Evolutionary conservation across 1,140 invertebrate genomes (phyloP).

Genomic region (Drosophila lowei): DNA sequence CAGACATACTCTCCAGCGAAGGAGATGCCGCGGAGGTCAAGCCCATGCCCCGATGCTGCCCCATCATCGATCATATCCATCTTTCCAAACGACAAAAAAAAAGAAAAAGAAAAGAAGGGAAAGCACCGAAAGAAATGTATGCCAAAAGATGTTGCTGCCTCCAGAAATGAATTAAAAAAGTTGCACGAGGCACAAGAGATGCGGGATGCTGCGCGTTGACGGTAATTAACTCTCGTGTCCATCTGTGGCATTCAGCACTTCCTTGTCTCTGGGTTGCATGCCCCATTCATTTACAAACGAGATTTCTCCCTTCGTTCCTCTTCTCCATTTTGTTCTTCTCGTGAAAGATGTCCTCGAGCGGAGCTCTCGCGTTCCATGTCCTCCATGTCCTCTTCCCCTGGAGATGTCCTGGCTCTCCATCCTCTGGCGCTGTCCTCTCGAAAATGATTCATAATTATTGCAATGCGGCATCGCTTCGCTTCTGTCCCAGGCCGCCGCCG

Average conservation of each 20-base stretch:
- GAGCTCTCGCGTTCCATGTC: too few species aligned
- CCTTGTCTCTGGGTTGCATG: background rate
- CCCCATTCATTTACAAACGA: background rate
- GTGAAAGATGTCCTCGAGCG: too few species aligned
- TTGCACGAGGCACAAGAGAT: conserved; percentile 17
- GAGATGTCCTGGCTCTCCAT: conserved; percentile 23
- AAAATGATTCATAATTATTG: conserved; percentile 80
- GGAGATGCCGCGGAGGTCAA: conserved; percentile 55
- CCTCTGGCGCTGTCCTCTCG: background rate
- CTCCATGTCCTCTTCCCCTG: background rate
- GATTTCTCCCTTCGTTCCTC: background rate
- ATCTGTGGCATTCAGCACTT: background rate
- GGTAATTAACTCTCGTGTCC: conserved; percentile 62
- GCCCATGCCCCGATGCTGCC: conserved; percentile 8
- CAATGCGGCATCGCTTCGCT: conserved; percentile 67
- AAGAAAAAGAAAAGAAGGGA: background rate
- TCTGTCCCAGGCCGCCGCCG: too few species aligned
- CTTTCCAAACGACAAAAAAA: conserved; percentile 7
- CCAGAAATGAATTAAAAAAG: conserved; percentile 71
- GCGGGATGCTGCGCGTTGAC: conserved; percentile 27
- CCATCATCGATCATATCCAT: conserved; percentile 61
- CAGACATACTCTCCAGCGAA: conserved; percentile 43
- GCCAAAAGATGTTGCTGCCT: conserved; percentile 42
- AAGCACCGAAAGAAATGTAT: conserved; percentile 34
- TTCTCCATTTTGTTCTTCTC: background rate